Evolutionary conservation across 2,113 vertebrate species (phyloP), one percentile per base, ranked within the genome.

Genomic region (Urocynchramus pylzowi): DNA sequence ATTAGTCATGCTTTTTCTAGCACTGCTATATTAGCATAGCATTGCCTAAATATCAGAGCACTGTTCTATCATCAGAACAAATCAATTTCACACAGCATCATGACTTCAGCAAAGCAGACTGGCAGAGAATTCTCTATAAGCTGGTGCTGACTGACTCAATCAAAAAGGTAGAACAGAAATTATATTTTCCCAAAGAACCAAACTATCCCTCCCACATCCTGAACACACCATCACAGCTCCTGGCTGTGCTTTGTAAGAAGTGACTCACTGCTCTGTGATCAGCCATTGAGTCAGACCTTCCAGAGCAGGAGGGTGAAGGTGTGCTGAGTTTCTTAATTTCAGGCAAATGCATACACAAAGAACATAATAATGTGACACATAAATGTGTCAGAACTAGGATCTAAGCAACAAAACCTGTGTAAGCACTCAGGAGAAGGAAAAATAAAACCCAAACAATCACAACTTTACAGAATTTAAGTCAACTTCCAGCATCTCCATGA

Each of bases 161-260:
- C 1, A 10, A 65, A 16, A 26, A 35, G 6, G 17, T 2, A 39
- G 24, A 50, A 33, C 0, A 24, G 49, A 47, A 56, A 39, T 37
- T 45, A 52, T 69, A 16, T 81, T 45, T 39, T n/a, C 19, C 20
- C 1, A 0, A 85, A 64, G 44, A 60, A 47, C 35, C 3, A 4
- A 87, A 70, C 6, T 3, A 8, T 17, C 4, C 17, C 24, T 82
- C 30, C 19, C 20, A 44, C 6, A 23, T 28, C 60, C 21, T 45
- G 68, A 81, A 8, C 12, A 30, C 23, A 70, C 12, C 6, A 52
- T 7, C 26, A 5, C 0, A 0, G 6, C 26, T 71, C 47, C 28
- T 69, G 37, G 7, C 28, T 1, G 0, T 57, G 54, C 16, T 84
- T 37, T 65, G 6, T 17, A 37, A 41, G 42, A 17, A 64, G 17